These are phyloP conservation scores for Resseliella maxima DNA, from an alignment of 2,888 invertebrate genomes.

Conservation along the genomic window DNA sequence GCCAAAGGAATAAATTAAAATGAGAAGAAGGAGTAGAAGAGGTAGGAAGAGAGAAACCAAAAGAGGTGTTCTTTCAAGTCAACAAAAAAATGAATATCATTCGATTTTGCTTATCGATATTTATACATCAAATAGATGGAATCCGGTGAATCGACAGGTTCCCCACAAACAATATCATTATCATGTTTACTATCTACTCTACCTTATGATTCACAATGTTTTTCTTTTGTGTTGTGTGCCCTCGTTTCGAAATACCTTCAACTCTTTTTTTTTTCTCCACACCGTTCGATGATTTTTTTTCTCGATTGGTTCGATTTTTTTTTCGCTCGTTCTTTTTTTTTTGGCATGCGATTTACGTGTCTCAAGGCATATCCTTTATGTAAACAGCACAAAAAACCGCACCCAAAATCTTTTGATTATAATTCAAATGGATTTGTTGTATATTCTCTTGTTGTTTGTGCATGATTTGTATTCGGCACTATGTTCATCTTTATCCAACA, in stretches of 20 bases:
- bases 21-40: too few relatives aligned
- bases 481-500: background rate
- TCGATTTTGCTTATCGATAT: background rate
- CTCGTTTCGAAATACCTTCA: background rate
- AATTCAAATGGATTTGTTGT: slow-evolving; percentile 30
- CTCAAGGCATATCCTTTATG: background rate
- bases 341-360: too few relatives aligned
- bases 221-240: background rate
- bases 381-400: slow-evolving; percentile 18
- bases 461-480: background rate
- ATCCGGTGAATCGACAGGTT: slow-evolving; percentile 34
- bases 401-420: slow-evolving; percentile 28
- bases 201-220: background rate
- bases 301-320: too few relatives aligned
- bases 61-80: background rate
- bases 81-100: background rate
- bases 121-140: background rate
- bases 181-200: background rate
- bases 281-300: too few relatives aligned
- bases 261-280: slow-evolving; percentile 4
- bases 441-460: background rate
- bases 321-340: too few relatives aligned
- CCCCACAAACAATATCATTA: background rate
- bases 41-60: too few relatives aligned
- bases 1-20: slow-evolving; percentile 35